Evolutionary conservation across 2,888 invertebrate species (phyloP).

Genomic region (Platypus cylindrus): DNA sequence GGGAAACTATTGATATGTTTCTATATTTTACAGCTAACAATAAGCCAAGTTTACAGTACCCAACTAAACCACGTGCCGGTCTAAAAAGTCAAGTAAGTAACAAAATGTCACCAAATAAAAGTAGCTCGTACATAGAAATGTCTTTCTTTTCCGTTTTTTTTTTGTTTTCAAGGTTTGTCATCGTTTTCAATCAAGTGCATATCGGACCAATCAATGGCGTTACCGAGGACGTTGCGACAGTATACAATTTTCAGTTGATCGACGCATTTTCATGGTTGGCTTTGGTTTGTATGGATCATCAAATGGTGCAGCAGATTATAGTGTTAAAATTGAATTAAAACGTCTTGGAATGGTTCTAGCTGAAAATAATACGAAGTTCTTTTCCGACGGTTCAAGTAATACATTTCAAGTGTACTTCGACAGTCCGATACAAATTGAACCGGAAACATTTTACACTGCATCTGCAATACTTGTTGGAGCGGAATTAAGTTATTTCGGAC

Average conservation of each 20-base stretch:
- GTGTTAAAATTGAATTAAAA: conserved; percentile 88
- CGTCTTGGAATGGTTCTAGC: conserved; percentile 77
- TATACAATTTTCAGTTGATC: conserved; percentile 92
- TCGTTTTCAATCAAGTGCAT: conserved; percentile 92
- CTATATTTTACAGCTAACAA: conserved; percentile 84
- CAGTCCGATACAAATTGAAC: conserved; percentile 70
- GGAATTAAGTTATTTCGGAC: conserved; percentile 92
- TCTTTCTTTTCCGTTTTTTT: no score
- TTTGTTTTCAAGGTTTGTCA: conserved; percentile 63
- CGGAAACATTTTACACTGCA: conserved; percentile 88
- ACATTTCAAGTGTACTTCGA: conserved; percentile 85
- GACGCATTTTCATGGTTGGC: conserved; percentile 89
- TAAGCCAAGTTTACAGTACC: conserved; percentile 74
- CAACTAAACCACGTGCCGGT: conserved; percentile 71
- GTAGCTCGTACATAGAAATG: no score
- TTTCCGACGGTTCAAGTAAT: conserved; percentile 92
- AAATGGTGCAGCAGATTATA: conserved; percentile 89
- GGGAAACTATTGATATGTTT: conserved; percentile 92
- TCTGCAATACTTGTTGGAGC: conserved; percentile 90
- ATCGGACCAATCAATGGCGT: conserved; percentile 94
- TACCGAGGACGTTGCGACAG: conserved; percentile 93
- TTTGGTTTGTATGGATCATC: conserved; percentile 94
- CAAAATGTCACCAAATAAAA: neutral
- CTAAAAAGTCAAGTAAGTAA: conserved; percentile 67
- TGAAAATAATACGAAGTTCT: conserved; percentile 86